These are phyloP conservation scores for Antechinus stuartii DNA, from an alignment of 2,113 vertebrate species.

Conservation along the genomic window DNA sequence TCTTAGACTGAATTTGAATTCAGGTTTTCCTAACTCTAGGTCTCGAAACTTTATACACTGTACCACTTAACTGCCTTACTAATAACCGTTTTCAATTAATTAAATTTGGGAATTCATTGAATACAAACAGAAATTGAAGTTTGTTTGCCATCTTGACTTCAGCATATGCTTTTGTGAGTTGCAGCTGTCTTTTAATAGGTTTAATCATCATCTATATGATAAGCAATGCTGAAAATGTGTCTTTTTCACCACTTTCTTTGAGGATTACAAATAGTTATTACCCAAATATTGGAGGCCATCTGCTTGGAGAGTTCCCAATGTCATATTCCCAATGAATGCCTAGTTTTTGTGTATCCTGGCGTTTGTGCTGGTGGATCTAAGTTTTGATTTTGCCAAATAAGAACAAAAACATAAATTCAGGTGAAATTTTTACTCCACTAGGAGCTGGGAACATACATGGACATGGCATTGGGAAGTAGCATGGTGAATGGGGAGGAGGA, in stretches of 20 bases:
- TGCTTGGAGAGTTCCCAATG: conserved; percentile 28
- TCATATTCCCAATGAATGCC: conserved; percentile 3
- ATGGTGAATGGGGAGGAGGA: neutral
- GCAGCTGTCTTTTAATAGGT: conserved; percentile 32
- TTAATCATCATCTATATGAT: neutral
- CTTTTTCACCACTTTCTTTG: conserved; percentile 20
- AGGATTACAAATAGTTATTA: conserved; percentile 55
- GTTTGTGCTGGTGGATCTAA: neutral
- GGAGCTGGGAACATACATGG: neutral
- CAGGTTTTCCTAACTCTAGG: neutral
- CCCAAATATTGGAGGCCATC: conserved; percentile 1
- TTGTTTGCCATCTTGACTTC: neutral
- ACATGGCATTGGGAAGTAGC: neutral
- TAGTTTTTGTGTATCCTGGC: conserved; percentile 9
- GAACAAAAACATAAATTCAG: neutral
- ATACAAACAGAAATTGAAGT: neutral
- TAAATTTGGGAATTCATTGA: neutral
- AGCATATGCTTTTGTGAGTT: neutral
- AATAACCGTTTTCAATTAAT: conserved; percentile 9
- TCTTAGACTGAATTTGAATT: neutral
- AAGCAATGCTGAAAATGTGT: neutral
- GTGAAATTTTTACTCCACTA: neutral
- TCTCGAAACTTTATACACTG: neutral
- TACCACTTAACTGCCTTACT: neutral
- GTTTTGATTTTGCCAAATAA: neutral